Evolutionary conservation across 2,888 invertebrate species (phyloP).

Genomic region (Perdita meconis): DNA sequence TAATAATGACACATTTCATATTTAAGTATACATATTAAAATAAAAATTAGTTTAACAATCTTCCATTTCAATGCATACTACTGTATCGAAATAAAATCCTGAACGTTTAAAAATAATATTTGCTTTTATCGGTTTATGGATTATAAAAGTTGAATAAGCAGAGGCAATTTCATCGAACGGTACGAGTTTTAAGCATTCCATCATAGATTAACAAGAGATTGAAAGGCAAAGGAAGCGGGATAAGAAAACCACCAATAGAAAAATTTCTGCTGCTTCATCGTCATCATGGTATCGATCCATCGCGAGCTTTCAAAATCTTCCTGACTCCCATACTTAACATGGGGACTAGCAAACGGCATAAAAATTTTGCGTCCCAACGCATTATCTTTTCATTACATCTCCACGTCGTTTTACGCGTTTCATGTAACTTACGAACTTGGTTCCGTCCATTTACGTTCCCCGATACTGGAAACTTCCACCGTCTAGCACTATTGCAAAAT

Average conservation of each 20-base stretch:
- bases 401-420: not conserved
- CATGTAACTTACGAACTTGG: not conserved
- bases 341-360: not conserved
- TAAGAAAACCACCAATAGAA: slow-evolving; percentile 16
- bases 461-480: slow-evolving; percentile 1
- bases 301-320: slow-evolving; percentile 28
- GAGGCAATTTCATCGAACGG: slow-evolving; percentile 6
- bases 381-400: slow-evolving; percentile 9
- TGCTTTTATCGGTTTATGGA: not conserved
- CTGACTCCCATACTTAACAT: slow-evolving; percentile 20
- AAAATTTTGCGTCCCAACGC: slow-evolving; percentile 26
- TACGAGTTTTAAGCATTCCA: not conserved
- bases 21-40: too few species aligned
- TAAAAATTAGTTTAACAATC: too few species aligned
- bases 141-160: not conserved
- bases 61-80: not conserved
- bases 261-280: slow-evolving; percentile 11
- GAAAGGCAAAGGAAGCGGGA: not conserved
- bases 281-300: slow-evolving; percentile 26
- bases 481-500: not conserved
- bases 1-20: too few species aligned
- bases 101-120: too few species aligned
- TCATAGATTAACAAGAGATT: not conserved
- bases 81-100: too few species aligned
- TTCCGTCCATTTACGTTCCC: not conserved